Base-by-base conservation (phyloP, 2,888 invertebrate genomes). In the Omphaloscelis lunosa region DNA sequence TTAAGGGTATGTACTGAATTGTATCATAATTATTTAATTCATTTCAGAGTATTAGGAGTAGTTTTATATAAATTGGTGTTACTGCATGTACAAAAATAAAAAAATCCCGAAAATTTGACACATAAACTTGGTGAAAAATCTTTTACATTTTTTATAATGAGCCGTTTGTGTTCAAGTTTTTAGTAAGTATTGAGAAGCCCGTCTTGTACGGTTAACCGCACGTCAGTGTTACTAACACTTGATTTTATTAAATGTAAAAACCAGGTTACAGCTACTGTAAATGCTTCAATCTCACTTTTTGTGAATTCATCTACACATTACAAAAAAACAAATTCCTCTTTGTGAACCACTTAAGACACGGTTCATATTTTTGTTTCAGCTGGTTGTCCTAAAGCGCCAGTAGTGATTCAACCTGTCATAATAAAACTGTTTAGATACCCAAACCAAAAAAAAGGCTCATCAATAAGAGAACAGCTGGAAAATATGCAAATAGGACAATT, bases 351-450 rank as follows among this genome's bases (percentile, higher is more conserved):
- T 51, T 27, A 48, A 45, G 29, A 34, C 29, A 51, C 67, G 6
- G 29, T 34, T 51, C 63, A 11, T 48, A 59, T 61, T 79, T 77
- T 75, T 80, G 74, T 89, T 89, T 73, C 90, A 92, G 92, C 65
- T 23, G 88, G 91, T 72, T 88, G 85, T 12, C 86, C 91, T 4
- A 89, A 87, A 29, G 89, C 92, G 2, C 95, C 95, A 7, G 66
- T 95, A 1, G 78, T 96, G 0, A 87, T 96, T 58, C 89, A 94
- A 76, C 96, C 96, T 6, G 95, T 96, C 0, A 81, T 95, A 7
- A 95, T 96, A 73, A 95, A 95, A 88, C 61, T 95, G 12, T 93
- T 90, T 74, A 90, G 94, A 76, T 95, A 95, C 77, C 95, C 95
- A 8, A 86, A 91, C 79, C 70, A 45, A 71, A 58, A 20, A 20